phyloP scores from a whole-genome alignment of 2,888 invertebrate genomes.

The Pheosia tremula region DNA sequence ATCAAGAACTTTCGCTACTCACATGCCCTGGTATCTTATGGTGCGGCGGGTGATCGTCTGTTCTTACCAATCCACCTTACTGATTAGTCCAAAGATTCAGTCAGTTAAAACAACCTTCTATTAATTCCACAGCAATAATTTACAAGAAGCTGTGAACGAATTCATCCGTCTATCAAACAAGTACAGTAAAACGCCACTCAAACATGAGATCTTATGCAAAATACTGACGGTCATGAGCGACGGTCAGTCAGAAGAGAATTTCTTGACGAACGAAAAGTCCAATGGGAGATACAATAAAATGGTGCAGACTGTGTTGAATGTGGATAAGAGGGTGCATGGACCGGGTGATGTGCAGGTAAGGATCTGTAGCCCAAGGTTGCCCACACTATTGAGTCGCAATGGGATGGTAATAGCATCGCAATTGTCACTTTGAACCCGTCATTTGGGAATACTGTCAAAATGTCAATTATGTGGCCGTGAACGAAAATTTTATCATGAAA shows the following conservation, averaged over 20 bases:
- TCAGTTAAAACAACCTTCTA: no score
- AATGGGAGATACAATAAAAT: conserved; percentile 57
- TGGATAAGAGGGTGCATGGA: conserved; percentile 67
- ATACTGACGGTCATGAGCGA: conserved; percentile 63
- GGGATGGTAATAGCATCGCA: no score
- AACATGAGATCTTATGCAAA: conserved; percentile 84
- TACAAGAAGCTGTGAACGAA: conserved; percentile 82
- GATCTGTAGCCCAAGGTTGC: background rate
- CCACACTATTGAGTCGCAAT: no score
- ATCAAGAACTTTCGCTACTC: no score
- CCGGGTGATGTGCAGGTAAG: conserved; percentile 68
- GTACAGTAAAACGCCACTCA: conserved; percentile 86
- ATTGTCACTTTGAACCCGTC: no score
- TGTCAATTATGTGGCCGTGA: no score
- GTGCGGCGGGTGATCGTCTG: no score
- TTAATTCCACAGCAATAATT: conserved; percentile 60
- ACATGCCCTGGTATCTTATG: no score
- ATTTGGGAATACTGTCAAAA: no score
- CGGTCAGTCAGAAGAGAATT: conserved; percentile 61
- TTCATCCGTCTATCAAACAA: conserved; percentile 76
- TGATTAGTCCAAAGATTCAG: no score
- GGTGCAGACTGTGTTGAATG: conserved; percentile 58
- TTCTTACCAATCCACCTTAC: no score
- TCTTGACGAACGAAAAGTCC: conserved; percentile 56
- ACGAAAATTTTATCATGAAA: no score